A percentile compares a stretch with the other conserved stretches of the same genome.
These are phyloP conservation scores for Prosopocoilus inquinatus DNA, from an alignment of 2,888 invertebrate genomes.

Conservation along the genomic window DNA sequence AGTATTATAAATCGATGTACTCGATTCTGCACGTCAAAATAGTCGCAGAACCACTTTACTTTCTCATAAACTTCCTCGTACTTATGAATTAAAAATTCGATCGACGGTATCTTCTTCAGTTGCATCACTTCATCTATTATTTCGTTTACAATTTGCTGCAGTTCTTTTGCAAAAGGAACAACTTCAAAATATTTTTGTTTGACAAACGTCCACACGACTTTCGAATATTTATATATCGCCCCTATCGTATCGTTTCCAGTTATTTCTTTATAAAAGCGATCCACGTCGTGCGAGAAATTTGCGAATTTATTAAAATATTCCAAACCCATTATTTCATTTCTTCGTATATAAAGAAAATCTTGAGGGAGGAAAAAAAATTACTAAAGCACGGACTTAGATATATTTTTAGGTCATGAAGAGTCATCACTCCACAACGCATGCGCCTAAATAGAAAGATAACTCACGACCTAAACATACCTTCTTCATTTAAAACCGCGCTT, in stretches of 20 bases:
- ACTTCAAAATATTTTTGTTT: conserved; percentile 66
- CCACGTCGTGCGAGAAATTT: conserved; percentile 77
- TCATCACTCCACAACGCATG: no score
- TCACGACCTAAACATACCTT: no score
- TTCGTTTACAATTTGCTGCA: conserved; percentile 62
- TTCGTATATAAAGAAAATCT: conserved; percentile 78
- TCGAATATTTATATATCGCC: conserved; percentile 74
- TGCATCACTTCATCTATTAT: conserved; percentile 62
- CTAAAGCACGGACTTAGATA: no score
- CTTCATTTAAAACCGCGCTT: no score
- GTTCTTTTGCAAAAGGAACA: conserved; percentile 67
- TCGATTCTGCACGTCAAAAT: conserved; percentile 70
- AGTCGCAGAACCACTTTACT: conserved; percentile 71
- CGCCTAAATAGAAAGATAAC: no score
- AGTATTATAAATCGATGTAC: conserved; percentile 63
- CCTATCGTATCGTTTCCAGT: conserved; percentile 74
- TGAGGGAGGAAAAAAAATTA: conserved; percentile 3
- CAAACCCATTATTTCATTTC: conserved; percentile 75
- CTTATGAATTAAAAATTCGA: conserved; percentile 58
- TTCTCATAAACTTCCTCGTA: conserved; percentile 62
- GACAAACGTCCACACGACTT: conserved; percentile 64
- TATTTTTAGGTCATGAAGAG: no score
- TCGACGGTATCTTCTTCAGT: conserved; percentile 60
- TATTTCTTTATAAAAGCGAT: conserved; percentile 75
- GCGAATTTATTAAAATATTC: conserved; percentile 79